Evolutionary conservation across 2,888 invertebrate genomes (phyloP).

Genomic region (Timema cristinae): DNA sequence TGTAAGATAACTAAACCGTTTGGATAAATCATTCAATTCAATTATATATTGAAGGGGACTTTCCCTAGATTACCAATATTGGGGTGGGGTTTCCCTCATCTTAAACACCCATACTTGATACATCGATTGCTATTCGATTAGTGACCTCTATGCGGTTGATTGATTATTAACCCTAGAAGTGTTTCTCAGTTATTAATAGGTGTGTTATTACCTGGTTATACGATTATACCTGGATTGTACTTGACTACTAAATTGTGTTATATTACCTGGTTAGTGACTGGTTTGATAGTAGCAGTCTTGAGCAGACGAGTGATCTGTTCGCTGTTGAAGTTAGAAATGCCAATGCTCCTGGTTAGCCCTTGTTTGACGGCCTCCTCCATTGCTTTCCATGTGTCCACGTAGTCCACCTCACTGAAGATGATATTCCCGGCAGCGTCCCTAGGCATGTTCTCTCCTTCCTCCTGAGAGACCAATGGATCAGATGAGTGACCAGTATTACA

Average conservation of each 20-base stretch:
- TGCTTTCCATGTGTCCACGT: conserved; percentile 68
- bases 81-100: too few relatives aligned
- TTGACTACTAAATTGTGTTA: conserved; percentile 28
- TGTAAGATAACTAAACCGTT: too few relatives aligned
- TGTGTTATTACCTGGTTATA: conserved; percentile 37
- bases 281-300: conserved; percentile 56
- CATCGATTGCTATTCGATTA: too few relatives aligned
- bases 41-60: too few relatives aligned
- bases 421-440: conserved; percentile 62
- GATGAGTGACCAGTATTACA: too few relatives aligned
- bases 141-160: too few relatives aligned
- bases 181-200: too few relatives aligned
- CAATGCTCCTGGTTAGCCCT: conserved; percentile 68
- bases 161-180: too few relatives aligned
- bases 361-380: conserved; percentile 67
- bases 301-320: conserved; percentile 66
- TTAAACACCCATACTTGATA: too few relatives aligned
- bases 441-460: conserved; percentile 62
- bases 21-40: too few relatives aligned
- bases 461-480: conserved; percentile 4
- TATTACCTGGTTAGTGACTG: conserved; percentile 60
- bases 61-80: too few relatives aligned
- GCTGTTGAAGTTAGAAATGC: conserved; percentile 78
- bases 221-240: conserved; percentile 42
- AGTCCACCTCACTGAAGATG: conserved; percentile 63